A percentile compares a stretch with the other conserved stretches of the same genome.
Conservation (phyloP, 2,113 vertebrate species). For the Syrrhaptes paradoxus region DNA sequence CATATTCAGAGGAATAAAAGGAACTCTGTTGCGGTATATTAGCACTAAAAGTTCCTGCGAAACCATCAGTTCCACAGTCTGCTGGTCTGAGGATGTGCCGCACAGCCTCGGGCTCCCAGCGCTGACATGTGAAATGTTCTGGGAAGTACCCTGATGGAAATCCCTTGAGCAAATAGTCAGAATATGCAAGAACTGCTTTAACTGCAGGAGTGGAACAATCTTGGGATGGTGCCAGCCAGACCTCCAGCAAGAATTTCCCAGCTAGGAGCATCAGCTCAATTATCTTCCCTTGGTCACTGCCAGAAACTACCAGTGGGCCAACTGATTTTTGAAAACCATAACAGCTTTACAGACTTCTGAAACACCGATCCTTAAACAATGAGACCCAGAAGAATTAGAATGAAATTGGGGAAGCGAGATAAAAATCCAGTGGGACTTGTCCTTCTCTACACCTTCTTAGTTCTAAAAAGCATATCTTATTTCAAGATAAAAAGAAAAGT, state of each 20-base stretch:
- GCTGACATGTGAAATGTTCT: neutral
- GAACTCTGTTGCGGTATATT: neutral
- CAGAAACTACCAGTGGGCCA: neutral
- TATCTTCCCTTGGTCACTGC: neutral
- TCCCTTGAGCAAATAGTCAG: neutral
- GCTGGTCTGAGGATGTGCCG: neutral
- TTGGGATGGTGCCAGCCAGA: accelerated
- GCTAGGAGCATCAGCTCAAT: neutral
- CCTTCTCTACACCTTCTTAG: neutral
- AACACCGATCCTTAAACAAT: neutral
- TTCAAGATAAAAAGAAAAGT: neutral
- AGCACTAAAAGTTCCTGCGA: neutral
- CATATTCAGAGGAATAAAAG: neutral
- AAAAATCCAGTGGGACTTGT: neutral
- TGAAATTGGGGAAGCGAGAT: neutral
- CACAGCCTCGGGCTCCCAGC: neutral
- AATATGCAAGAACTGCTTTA: neutral
- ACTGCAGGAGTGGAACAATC: neutral
- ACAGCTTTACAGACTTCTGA: neutral
- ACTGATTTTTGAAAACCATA: neutral
- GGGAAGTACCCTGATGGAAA: neutral
- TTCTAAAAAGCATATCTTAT: neutral
- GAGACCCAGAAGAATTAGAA: neutral
- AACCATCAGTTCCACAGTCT: neutral
- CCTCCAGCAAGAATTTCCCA: neutral